Conservation (phyloP, 1,140 invertebrate genomes). For the Pachyrhynchus sulphureomaculatus region DNA sequence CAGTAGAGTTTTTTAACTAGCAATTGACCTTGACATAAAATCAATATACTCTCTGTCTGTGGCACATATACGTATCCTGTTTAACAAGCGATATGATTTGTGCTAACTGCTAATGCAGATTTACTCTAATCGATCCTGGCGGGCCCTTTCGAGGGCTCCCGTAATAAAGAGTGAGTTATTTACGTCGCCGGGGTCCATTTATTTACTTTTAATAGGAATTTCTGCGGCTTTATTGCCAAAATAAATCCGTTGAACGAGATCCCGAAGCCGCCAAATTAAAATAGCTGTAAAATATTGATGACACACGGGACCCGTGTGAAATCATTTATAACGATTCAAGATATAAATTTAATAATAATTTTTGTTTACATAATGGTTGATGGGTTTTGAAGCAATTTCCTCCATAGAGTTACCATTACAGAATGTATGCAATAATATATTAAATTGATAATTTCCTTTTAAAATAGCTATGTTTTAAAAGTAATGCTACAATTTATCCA, state of each 20-base stretch:
- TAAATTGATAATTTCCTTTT: too few species aligned
- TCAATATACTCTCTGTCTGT: too few species aligned
- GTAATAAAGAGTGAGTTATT: conserved; percentile 45
- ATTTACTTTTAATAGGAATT: conserved; percentile 49
- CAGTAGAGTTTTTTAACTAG: too few species aligned
- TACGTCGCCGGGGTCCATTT: conserved; percentile 45
- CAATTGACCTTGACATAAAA: too few species aligned
- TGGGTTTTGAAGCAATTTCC: too few species aligned
- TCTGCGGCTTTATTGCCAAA: conserved; percentile 44
- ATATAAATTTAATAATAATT: too few species aligned
- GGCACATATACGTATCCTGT: neutral
- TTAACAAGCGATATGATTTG: neutral
- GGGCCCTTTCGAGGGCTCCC: conserved; percentile 24
- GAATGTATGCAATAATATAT: too few species aligned
- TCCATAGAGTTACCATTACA: too few species aligned
- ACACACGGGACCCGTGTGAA: conserved; percentile 3
- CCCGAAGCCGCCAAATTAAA: conserved; percentile 34
- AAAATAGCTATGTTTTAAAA: too few species aligned
- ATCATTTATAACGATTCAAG: neutral
- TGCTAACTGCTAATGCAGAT: conserved; percentile 23
- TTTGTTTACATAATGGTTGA: too few species aligned
- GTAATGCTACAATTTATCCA: too few species aligned
- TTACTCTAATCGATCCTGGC: conserved; percentile 34
- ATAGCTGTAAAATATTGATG: conserved; percentile 38
- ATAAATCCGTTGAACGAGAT: conserved; percentile 39